Percentiles rank a stretch among this genome's conserved stretches.
phyloP scores from a whole-genome alignment of 92 coral and sea anemone species.

The Palythoa caribaeorum region DNA sequence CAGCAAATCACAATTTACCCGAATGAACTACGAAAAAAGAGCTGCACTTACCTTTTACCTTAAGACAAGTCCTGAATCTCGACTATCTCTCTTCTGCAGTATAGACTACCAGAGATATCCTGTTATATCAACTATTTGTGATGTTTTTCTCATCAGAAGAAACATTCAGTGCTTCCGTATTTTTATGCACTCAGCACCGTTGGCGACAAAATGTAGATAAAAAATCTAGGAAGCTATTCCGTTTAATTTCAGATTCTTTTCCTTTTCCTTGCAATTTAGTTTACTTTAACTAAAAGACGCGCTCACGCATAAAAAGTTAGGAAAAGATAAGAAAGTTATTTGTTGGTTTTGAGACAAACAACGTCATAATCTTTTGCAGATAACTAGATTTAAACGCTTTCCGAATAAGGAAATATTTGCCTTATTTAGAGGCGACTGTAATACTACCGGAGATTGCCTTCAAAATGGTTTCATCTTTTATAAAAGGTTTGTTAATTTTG shows the following conservation, averaged over 20 bases:
- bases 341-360: slow-evolving; percentile 33
- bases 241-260: slow-evolving; percentile 10
- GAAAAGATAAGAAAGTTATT: slow-evolving; percentile 23
- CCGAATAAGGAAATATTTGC: slow-evolving; percentile 23
- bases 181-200: neutral
- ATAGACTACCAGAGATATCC: neutral
- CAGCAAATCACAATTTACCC: neutral
- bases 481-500: slow-evolving; percentile 29
- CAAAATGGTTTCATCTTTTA: slow-evolving; percentile 43
- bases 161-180: neutral
- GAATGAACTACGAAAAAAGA: neutral
- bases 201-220: neutral
- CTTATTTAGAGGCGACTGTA: slow-evolving; percentile 31
- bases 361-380: slow-evolving; percentile 37
- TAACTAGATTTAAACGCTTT: slow-evolving; percentile 12
- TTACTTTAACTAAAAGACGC: slow-evolving; percentile 18
- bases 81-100: neutral
- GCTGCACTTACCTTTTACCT: slow-evolving; percentile 21
- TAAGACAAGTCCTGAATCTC: neutral
- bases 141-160: neutral
- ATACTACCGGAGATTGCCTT: slow-evolving; percentile 14
- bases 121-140: neutral
- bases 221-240: neutral
- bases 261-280: slow-evolving; percentile 4
- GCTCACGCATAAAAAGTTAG: neutral